Evolutionary conservation across 1,140 invertebrate species (phyloP).

Genomic region (Amyelois transitella): DNA sequence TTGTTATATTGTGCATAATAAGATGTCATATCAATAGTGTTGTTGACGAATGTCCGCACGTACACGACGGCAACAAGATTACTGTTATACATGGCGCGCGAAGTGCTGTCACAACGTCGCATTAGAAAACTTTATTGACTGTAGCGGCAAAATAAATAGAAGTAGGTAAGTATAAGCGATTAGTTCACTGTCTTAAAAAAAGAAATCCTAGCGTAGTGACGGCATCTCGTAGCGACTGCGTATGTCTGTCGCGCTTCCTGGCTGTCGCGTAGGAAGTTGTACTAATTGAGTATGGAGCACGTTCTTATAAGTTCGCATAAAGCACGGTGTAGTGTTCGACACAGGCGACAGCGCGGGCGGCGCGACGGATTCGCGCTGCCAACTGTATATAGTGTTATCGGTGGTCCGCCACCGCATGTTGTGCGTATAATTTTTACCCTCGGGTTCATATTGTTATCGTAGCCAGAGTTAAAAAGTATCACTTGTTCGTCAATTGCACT

Average conservation of each 20-base stretch:
- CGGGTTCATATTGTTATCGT: conserved; percentile 65
- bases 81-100: conserved; percentile 3
- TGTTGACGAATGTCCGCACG: conserved; percentile 16
- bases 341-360: not conserved
- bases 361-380: conserved; percentile 1
- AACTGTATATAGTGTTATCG: conserved; percentile 50
- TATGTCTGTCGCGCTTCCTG: no score
- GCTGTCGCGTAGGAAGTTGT: no score
- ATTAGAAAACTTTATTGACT: no score
- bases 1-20: conserved; percentile 65
- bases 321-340: no score
- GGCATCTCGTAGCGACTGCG: not conserved
- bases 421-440: conserved; percentile 43
- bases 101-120: not conserved
- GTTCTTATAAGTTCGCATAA: no score
- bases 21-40: conserved; percentile 46
- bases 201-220: not conserved
- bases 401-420: conserved; percentile 33
- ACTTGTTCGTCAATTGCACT: conserved; percentile 73
- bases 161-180: no score
- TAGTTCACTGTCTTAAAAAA: not conserved
- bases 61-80: conserved; percentile 5
- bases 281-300: no score
- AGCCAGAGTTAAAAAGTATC: conserved; percentile 65
- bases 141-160: no score